Evolutionary conservation across 1,140 invertebrate genomes (phyloP).

Genomic region (Phymorhynchus buccinoides): DNA sequence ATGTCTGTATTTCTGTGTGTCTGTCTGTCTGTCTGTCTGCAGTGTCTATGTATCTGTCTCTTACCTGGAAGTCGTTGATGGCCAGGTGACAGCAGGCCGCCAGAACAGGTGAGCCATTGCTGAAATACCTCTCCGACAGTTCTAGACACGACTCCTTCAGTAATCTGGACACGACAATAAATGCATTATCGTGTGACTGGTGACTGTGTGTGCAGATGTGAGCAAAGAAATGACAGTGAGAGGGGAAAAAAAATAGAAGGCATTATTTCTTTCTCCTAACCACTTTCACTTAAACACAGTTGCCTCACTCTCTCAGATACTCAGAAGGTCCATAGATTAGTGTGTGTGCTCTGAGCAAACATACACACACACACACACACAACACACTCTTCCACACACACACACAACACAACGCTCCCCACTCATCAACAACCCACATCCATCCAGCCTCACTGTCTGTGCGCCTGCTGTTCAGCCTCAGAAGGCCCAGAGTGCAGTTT

Average conservation of each 20-base stretch:
- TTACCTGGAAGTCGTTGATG: constrained; percentile 70
- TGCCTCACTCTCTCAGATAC: no score
- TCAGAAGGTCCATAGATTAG: not conserved
- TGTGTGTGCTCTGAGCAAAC: not conserved
- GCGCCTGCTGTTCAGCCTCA: not conserved
- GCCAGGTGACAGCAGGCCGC: constrained; percentile 74
- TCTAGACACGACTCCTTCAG: constrained; percentile 54
- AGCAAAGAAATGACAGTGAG: no score
- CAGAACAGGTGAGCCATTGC: constrained; percentile 70
- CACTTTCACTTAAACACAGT: no score
- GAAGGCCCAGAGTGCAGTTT: not conserved
- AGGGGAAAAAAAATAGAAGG: no score
- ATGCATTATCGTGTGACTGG: no score
- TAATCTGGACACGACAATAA: no score
- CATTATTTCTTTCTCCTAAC: no score
- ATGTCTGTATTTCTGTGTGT: no score
- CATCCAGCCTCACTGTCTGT: constrained; percentile 2
- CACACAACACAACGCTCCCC: not conserved
- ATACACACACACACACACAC: constrained; percentile 12
- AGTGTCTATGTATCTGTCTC: not conserved
- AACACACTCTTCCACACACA: not conserved
- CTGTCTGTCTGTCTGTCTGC: no score
- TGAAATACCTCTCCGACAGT: constrained; percentile 71
- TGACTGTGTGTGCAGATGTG: no score
- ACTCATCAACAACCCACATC: no score